Evolutionary conservation across 2,797 vertebrate species (phyloP).

Genomic region (Bradypodion ventrale): DNA sequence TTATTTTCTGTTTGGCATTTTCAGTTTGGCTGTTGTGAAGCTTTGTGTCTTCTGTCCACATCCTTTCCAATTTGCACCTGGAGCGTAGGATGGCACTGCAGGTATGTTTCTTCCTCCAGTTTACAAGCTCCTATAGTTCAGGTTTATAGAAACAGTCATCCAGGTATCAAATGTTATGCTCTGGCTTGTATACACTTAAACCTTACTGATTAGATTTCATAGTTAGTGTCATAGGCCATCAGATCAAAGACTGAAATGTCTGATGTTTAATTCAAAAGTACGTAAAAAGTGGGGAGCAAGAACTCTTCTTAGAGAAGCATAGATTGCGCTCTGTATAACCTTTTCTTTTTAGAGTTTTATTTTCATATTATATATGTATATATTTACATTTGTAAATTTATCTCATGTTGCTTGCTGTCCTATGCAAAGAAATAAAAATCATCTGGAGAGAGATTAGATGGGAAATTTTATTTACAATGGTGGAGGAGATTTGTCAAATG

Average conservation of each 20-base stretch:
- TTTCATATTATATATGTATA: no score
- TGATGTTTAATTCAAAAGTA: background rate
- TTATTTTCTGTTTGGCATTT: slow-evolving; percentile 21
- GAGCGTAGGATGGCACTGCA: slow-evolving; percentile 95
- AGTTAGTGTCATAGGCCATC: background rate
- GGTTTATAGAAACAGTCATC: slow-evolving; percentile 70
- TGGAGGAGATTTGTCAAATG: no score
- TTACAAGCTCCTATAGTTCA: slow-evolving; percentile 61
- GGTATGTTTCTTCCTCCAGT: slow-evolving; percentile 80
- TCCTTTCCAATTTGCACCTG: slow-evolving; percentile 90
- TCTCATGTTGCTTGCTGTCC: no score
- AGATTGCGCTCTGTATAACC: no score
- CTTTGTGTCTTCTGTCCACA: slow-evolving; percentile 87
- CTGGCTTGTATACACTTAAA: background rate
- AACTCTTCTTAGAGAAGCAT: background rate
- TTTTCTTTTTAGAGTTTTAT: background rate
- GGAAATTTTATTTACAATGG: no score
- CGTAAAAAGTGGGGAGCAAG: background rate
- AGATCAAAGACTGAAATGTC: background rate
- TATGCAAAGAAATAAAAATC: no score
- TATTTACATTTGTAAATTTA: no score
- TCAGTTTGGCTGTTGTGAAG: slow-evolving; percentile 97
- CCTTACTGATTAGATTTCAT: background rate
- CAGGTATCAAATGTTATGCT: slow-evolving; percentile 49
- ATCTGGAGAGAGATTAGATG: no score